phyloP scores from a whole-genome alignment of 2,888 invertebrate species.

The Epistrophe eligans region DNA sequence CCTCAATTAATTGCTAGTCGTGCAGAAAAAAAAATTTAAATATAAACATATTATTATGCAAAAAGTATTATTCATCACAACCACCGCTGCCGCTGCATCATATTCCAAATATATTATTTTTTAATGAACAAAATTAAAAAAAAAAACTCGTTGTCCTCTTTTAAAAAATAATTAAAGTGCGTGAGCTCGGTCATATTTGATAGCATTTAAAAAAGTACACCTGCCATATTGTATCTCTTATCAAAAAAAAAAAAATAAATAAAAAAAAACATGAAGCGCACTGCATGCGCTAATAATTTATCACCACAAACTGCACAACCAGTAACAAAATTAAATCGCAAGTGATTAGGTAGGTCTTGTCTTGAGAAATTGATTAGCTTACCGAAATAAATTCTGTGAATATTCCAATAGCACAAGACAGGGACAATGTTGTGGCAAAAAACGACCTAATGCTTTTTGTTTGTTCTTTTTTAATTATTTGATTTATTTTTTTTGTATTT shows the following conservation, averaged over 20 bases:
- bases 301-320: conserved; percentile 38
- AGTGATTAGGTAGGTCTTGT: background rate
- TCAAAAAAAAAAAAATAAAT: conserved; percentile 26
- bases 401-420: conserved; percentile 63
- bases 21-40: background rate
- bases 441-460: background rate
- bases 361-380: conserved; percentile 46
- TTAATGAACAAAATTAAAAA: background rate
- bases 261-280: background rate
- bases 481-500: background rate
- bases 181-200: background rate
- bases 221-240: conserved; percentile 54
- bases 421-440: background rate
- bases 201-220: conserved; percentile 31
- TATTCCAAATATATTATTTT: background rate
- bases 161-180: conserved; percentile 32
- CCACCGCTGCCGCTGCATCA: background rate
- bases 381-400: conserved; percentile 65
- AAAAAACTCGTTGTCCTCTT: conserved; percentile 28
- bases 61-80: conserved; percentile 5
- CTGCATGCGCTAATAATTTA: conserved; percentile 43
- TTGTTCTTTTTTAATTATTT: conserved; percentile 2
- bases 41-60: background rate
- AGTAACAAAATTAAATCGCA: background rate
- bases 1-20: background rate